Evolutionary conservation across 2,797 vertebrate genomes (phyloP), one percentile per base, ranked within the genome.

Genomic region (Propithecus deckenii): DNA sequence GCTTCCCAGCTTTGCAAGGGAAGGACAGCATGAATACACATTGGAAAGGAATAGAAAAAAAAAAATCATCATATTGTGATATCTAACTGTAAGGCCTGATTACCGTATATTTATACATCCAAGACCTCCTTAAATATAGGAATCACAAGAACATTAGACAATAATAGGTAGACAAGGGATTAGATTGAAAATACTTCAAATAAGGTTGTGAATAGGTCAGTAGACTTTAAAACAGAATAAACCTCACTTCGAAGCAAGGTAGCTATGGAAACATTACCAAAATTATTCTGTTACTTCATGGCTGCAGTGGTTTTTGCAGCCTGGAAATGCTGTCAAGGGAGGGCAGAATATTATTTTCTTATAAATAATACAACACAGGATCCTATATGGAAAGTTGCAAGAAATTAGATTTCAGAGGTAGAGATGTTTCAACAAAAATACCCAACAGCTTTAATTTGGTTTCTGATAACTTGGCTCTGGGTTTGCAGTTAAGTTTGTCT

Each of bases 201-300:
- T 92, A 90, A 87, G 72, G 86, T 95, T 96, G 87, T 83, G 97
- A 98, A 97, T 92, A 97, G 98, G 98, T 97, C 98, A 98, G 97
- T 96, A 96, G 98, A 98, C 96, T 99, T 98, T 98, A 98, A 98
- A 98, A 98, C 96, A 98, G 98, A 98, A 98, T 98, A 98, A 98
- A 98, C 97, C 98, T 97, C 98, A 98, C 98, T 98, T 98, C 89
- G 98, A 98, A 98, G 97, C 97, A 98, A 98, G 98, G 99, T 99
- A 99, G 98, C 98, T 99, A 99, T 99, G 98, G 98, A 99, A 99
- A 99, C 98, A 98, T 98, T 98, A 98, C 98, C 98, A 97, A 98
- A 98, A 99, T 98, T 98, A 98, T 98, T 98, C 98, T 97, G 95
- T 97, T 98, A 98, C 98, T 98, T 98, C 98, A 98, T 96, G 98